Percentiles rank a stretch among this genome's conserved stretches.
phyloP scores from a whole-genome alignment of 2,888 invertebrate species.

The Eurytoma californica region DNA sequence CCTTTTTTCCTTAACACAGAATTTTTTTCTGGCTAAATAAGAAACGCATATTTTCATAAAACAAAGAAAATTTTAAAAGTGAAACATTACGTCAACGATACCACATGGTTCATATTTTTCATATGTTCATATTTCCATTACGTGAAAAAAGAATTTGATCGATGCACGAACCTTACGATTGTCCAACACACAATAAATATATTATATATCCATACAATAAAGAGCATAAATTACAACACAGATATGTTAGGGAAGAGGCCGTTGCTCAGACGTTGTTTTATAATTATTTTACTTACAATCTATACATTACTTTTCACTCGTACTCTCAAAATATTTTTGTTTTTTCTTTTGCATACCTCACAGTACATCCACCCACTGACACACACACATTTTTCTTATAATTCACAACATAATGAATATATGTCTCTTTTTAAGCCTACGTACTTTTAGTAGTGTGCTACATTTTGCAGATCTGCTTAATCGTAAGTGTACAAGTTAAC shows the following conservation, averaged over 20 bases:
- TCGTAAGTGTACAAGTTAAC: conserved; percentile 33
- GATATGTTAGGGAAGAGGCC: conserved; percentile 67
- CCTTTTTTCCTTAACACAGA: not conserved
- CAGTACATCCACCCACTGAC: not conserved
- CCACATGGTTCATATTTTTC: not conserved
- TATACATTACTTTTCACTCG: conserved; percentile 13
- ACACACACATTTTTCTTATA: conserved; percentile 10
- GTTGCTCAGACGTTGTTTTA: conserved; percentile 60
- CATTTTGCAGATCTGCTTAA: conserved; percentile 32
- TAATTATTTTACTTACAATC: conserved; percentile 33
- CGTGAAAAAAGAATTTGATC: not conserved
- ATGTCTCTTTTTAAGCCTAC: conserved; percentile 12
- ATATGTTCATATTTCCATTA: not conserved
- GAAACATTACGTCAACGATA: no score
- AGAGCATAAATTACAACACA: conserved; percentile 63
- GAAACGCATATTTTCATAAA: conserved; percentile 18
- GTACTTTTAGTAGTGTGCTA: conserved; percentile 18
- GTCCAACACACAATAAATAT: conserved; percentile 40
- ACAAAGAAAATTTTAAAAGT: not conserved
- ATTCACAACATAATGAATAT: conserved; percentile 17
- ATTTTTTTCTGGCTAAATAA: not conserved
- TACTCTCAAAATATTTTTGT: conserved; percentile 29
- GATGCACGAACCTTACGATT: conserved; percentile 43
- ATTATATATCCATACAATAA: conserved; percentile 28
- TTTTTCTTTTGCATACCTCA: not conserved